A percentile compares a stretch with the other conserved stretches of the same genome.
phyloP scores from a whole-genome alignment of 2,113 vertebrate genomes.

The Oreochromis aureus region DNA sequence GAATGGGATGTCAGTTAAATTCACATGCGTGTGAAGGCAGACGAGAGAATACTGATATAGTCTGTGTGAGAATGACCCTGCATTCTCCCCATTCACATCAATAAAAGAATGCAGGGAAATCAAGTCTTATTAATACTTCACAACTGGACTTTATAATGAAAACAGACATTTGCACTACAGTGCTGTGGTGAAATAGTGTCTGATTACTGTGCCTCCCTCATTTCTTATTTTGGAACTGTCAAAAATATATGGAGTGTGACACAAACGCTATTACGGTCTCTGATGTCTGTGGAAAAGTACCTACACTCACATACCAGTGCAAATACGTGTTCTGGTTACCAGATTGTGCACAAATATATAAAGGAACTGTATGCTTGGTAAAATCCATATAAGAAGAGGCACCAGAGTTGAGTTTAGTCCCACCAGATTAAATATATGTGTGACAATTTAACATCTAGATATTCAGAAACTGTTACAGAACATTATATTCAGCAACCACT shows the following conservation, averaged over 20 bases:
- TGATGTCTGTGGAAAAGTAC: neutral
- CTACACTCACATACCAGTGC: neutral
- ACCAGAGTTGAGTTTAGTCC: neutral
- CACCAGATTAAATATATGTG: neutral
- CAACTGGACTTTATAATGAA: neutral
- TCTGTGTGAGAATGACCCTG: neutral
- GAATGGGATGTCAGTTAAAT: neutral
- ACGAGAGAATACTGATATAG: fast-evolving
- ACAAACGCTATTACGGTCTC: neutral
- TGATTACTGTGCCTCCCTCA: neutral
- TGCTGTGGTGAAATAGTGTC: fast-evolving
- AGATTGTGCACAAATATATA: neutral
- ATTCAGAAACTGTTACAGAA: neutral
- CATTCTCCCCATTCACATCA: neutral
- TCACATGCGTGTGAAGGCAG: neutral
- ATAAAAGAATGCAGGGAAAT: fast-evolving
- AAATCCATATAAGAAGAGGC: neutral
- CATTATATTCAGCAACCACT: neutral
- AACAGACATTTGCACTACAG: neutral
- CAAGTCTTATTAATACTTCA: neutral
- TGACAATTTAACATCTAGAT: neutral
- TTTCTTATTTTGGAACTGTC: neutral
- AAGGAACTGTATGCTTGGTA: neutral
- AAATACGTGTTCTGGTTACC: neutral
- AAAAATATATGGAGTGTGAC: neutral